These are phyloP conservation scores for Potorous gilbertii DNA, from an alignment of 2,797 vertebrate species.

Conservation along the genomic window DNA sequence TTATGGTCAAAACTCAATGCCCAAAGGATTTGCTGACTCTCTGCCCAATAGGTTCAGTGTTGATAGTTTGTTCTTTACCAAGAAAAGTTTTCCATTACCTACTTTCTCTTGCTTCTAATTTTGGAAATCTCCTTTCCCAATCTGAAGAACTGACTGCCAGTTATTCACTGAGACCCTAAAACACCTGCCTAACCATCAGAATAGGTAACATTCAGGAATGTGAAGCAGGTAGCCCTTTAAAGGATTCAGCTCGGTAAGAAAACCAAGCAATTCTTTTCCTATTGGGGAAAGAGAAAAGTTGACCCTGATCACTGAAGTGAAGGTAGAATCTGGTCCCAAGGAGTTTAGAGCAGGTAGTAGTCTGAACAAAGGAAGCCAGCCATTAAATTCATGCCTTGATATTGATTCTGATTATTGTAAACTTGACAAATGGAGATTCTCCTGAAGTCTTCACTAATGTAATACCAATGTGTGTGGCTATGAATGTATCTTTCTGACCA, in stretches of 20 bases:
- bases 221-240: neutral
- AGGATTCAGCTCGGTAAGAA: neutral
- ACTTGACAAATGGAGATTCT: constrained; percentile 14
- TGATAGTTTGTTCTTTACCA: neutral
- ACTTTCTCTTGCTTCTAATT: neutral
- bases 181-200: neutral
- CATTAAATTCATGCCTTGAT: constrained; percentile 25
- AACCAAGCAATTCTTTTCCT: neutral
- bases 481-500: neutral
- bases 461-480: neutral
- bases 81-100: neutral
- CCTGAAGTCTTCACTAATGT: neutral
- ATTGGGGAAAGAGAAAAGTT: neutral
- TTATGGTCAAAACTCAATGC: neutral
- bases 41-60: neutral
- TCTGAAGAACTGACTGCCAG: neutral
- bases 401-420: neutral
- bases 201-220: neutral
- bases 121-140: neutral
- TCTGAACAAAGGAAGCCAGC: constrained; percentile 24
- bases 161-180: neutral
- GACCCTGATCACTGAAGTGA: neutral
- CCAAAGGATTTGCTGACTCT: neutral
- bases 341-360: neutral
- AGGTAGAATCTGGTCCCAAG: neutral